Base-by-base conservation (phyloP, 2,888 invertebrate species). In the Drosophila ochracea region DNA sequence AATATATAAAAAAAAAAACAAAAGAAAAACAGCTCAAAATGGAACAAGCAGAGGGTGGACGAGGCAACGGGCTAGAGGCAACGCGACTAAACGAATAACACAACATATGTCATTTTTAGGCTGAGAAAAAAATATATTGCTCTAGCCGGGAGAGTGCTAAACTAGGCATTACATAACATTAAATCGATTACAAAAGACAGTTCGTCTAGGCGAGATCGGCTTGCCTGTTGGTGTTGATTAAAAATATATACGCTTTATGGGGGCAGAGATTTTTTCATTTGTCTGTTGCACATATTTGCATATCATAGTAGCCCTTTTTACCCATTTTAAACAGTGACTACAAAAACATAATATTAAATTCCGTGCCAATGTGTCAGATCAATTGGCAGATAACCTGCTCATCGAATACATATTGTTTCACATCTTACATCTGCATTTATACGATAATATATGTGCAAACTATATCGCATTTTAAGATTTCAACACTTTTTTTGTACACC, bases 361-460 rank as follows among this genome's bases (percentile, higher is more conserved):
- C 9, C 16, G 4, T 25, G 73, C 68, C 82, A 77, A 77, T 68
- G 41, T 75, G 77, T 86, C 80, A 57, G 73, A 21, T 61, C 60
- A 68, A 57, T 54, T 68, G 74, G 60, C 69, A 61, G 33, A 41
- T 31, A 53, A 39, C 28, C 25, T 43, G 53, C 41, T 64, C 63
- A 62, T n/a, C 39, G 43, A 30, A n/a, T 65, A 31, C 11, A 47
- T 5, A 7, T 47, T 13, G 31, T 7, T 16, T 7, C 21, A 21
- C 4, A 47, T 21, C 13, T 47, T 7, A 7, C 47, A 21, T 2
- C 4, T 41, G 41, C 41, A 41, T 41, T 41, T 21, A 39, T 7
- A 37, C 16, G 37, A 35, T 35, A 35, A 35, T 13, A 4, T 13
- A 5, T 13, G 35, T 13, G 11, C 4, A 5, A 37, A 53, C 13